These are phyloP conservation scores for Suncus etruscus DNA, from an alignment of 2,113 vertebrate genomes.

Conservation along the genomic window DNA sequence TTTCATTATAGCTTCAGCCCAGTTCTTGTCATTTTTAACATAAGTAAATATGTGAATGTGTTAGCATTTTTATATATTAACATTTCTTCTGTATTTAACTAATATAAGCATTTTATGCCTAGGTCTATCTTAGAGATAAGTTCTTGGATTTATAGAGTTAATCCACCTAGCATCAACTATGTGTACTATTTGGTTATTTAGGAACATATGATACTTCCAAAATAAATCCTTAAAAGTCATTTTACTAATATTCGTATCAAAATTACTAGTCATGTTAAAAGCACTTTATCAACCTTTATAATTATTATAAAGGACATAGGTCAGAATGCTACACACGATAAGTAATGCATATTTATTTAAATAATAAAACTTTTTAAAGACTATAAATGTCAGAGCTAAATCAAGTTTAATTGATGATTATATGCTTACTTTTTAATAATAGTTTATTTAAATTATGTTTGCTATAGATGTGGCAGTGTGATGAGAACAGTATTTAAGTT, in stretches of 20 bases:
- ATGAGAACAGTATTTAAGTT: too few species aligned
- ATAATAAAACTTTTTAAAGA: background rate
- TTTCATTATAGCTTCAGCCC: background rate
- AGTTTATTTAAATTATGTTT: too few species aligned
- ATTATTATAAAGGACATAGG: background rate
- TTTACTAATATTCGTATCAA: too few species aligned
- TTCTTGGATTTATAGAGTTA: background rate
- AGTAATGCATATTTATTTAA: slow-evolving; percentile 20
- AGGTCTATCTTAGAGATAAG: background rate
- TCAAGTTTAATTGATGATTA: slow-evolving; percentile 2
- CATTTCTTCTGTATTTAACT: background rate
- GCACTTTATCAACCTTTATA: too few species aligned
- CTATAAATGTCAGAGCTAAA: background rate
- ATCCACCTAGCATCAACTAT: background rate
- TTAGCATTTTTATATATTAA: background rate
- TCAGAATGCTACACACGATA: background rate
- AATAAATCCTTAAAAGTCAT: background rate
- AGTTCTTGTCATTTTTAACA: background rate
- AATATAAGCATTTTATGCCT: background rate
- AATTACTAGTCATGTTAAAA: too few species aligned
- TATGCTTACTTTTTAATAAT: too few species aligned
- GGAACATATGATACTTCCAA: background rate
- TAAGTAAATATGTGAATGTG: background rate
- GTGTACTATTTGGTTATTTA: background rate
- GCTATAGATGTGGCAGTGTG: too few species aligned